These are phyloP conservation scores for Platanista minor DNA, from an alignment of 2,113 vertebrate species.

Conservation along the genomic window DNA sequence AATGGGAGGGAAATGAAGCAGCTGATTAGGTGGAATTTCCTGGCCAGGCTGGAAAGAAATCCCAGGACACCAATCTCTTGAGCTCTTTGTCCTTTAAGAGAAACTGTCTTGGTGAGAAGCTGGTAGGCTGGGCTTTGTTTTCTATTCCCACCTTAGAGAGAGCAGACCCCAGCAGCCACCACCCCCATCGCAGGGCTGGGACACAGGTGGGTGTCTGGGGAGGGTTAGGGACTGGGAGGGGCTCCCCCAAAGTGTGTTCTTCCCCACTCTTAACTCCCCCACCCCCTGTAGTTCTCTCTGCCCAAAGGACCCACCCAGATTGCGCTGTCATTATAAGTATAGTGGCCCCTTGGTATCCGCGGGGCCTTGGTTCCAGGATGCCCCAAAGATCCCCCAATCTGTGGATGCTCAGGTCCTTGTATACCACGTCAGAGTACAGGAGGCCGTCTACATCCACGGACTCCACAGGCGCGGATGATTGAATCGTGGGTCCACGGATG, in stretches of 20 bases:
- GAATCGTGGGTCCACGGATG: accelerated
- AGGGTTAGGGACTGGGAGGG: accelerated
- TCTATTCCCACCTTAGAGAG: too few relatives aligned
- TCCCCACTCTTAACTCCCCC: neutral
- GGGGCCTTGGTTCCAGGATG: neutral
- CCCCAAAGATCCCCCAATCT: neutral
- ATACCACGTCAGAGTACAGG: neutral
- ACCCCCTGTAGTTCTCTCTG: neutral
- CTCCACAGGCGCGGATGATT: neutral
- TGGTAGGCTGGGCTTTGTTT: neutral
- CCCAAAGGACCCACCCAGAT: neutral
- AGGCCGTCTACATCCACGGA: neutral
- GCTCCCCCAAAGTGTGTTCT: neutral
- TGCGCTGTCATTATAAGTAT: neutral
- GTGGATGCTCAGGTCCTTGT: neutral
- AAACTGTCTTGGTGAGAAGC: neutral
- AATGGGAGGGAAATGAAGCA: neutral
- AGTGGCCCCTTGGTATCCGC: neutral
- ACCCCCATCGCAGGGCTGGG: neutral
- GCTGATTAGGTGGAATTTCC: neutral
- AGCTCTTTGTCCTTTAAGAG: neutral
- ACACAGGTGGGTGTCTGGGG: neutral
- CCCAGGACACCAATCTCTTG: neutral
- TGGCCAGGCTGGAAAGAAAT: neutral
- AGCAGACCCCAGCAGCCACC: neutral